Percentiles rank a stretch among this genome's conserved stretches.
Conservation (phyloP, 2,797 vertebrate species). For the Poeciliopsis turneri region DNA sequence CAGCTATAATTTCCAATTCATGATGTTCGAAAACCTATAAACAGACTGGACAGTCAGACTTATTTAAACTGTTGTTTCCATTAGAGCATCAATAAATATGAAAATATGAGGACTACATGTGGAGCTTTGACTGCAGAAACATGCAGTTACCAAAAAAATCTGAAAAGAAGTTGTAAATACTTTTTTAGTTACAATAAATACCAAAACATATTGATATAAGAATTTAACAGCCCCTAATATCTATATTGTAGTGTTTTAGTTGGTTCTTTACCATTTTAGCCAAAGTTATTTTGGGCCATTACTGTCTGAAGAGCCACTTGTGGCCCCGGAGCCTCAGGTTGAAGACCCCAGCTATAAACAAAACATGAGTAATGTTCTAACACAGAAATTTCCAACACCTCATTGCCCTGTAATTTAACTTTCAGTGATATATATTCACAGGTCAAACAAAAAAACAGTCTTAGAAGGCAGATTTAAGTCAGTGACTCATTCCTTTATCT, state of each 20-base stretch:
- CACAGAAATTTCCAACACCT: conserved; percentile 21
- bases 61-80: not conserved
- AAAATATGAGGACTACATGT: not conserved
- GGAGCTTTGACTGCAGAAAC: not conserved
- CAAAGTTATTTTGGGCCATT: not conserved
- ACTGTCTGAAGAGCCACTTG: not conserved
- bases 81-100: too few species aligned
- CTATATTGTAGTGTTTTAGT: not conserved
- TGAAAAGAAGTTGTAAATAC: not conserved
- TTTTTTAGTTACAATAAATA: not conserved
- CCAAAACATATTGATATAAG: not conserved
- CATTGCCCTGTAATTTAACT: conserved; percentile 54
- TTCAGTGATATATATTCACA: conserved; percentile 40
- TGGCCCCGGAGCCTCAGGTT: not conserved
- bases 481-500: conserved; percentile 46
- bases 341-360: conserved; percentile 1
- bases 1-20: not conserved
- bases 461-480: conserved; percentile 24
- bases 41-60: not conserved
- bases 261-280: not conserved
- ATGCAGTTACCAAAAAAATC: not conserved
- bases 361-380: conserved; percentile 25
- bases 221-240: not conserved
- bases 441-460: conserved; percentile 43
- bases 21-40: not conserved